These are phyloP conservation scores for Gobiocypris rarus DNA, from an alignment of 2,113 vertebrate species.

Conservation along the genomic window DNA sequence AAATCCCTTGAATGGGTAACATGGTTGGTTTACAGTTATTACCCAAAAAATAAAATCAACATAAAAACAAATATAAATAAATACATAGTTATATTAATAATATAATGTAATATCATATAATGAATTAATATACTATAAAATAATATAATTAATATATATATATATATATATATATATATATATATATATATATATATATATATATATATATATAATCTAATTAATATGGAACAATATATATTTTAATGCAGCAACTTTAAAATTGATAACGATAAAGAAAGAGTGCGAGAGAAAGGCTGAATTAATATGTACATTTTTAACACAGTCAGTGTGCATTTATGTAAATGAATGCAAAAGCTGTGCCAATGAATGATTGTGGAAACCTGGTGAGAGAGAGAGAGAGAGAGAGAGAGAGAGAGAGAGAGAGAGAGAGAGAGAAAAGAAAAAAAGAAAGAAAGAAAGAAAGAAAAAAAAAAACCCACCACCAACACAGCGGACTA, in stretches of 20 bases:
- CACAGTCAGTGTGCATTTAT: constrained; percentile 26
- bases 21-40: not conserved
- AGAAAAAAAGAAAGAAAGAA: too few relatives aligned
- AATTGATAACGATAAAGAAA: not conserved
- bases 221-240: too few relatives aligned
- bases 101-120: not conserved
- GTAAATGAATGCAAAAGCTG: constrained; percentile 23
- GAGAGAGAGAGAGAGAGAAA: too few relatives aligned
- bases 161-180: too few relatives aligned
- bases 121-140: too few relatives aligned
- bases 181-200: too few relatives aligned
- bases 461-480: not conserved
- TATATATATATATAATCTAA: too few relatives aligned
- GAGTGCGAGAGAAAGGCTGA: not conserved
- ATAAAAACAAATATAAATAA: not conserved
- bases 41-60: not conserved
- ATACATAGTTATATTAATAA: not conserved
- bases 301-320: constrained; percentile 32
- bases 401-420: too few relatives aligned
- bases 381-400: not conserved
- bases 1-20: not conserved
- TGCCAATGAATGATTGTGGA: constrained; percentile 1
- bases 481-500: constrained; percentile 14
- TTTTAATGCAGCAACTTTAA: not conserved
- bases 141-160: too few relatives aligned